phyloP scores from a whole-genome alignment of 2,888 invertebrate genomes.

The Tetanocera ferruginea region DNA sequence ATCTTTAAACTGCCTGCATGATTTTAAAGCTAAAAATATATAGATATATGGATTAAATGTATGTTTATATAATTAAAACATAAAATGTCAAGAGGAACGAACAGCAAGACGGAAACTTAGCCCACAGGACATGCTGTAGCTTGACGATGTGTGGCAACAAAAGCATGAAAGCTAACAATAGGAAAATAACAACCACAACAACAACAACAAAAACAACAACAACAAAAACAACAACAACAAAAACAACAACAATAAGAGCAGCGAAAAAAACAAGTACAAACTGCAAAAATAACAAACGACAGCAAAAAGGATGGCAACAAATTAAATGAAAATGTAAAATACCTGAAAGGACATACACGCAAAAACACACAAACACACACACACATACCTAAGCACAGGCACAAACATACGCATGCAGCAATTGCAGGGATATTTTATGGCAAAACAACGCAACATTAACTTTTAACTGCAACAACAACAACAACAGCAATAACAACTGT shows the following conservation, averaged over 20 bases:
- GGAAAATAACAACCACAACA: background rate
- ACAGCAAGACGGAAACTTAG: too few relatives aligned
- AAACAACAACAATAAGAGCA: background rate
- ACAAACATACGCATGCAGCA: conserved; percentile 19
- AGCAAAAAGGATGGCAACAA: conserved; percentile 37
- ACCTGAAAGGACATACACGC: conserved; percentile 18
- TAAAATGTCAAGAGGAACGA: too few relatives aligned
- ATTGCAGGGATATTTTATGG: conserved; percentile 24
- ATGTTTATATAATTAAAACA: too few relatives aligned
- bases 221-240: background rate
- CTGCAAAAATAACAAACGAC: conserved; percentile 45
- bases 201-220: background rate
- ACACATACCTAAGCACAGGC: background rate
- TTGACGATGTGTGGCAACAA: too few relatives aligned
- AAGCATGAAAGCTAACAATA: too few relatives aligned
- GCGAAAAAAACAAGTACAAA: conserved; percentile 49
- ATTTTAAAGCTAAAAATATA: too few relatives aligned
- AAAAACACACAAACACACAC: conserved; percentile 7
- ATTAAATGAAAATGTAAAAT: conserved; percentile 32
- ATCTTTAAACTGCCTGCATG: too few relatives aligned
- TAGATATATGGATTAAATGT: too few relatives aligned
- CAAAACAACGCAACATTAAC: conserved; percentile 31
- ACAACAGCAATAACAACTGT: conserved; percentile 47
- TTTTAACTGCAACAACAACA: conserved; percentile 46
- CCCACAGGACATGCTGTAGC: too few relatives aligned